Evolutionary conservation across 2,113 vertebrate genomes (phyloP), one percentile per base, ranked within the genome.

Genomic region (Uria lomvia): DNA sequence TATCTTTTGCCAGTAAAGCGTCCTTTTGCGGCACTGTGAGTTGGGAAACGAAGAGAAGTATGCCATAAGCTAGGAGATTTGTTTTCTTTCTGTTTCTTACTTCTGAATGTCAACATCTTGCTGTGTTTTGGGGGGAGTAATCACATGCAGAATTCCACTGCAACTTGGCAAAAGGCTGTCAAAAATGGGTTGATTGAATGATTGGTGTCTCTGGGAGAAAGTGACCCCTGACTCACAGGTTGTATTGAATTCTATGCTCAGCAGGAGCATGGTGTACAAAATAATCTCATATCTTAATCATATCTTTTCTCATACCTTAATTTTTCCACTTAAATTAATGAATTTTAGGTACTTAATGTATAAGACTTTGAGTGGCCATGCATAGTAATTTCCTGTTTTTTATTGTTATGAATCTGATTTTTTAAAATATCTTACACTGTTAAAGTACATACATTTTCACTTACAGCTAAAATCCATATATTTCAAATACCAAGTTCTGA

Each of bases 21-120:
- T 68, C 6, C 1, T 1, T 6, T 11, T 30, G 7, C 0, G 0
- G 8, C n/a, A 6, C 2, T 58, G 16, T 76, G 45, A 58, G 8
- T 24, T 6, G 7, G 11, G 20, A 21, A 80, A 70, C 7, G 53
- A 55, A 63, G 18, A 20, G 15, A 86, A 71, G 2, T 56, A 24
- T 4, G 5, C 5, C 6, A 4, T 36, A 59, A 74, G 4, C 4
- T 10, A 20, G 5, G 2, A 15, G 4, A 1, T 1, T 1, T 1
- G 5, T 43, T 56, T 67, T 19, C 5, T 49, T 50, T 63, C 32
- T n/a, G 3, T 82, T 85, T 75, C n/a, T 88, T 43, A 15, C 13
- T 68, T 43, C 34, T n/a, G 34, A 73, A 53, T 8, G 2, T 40
- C 18, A 76, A 6, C 24, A 72, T 38, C 43, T 52, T 43, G 12